Base-by-base conservation (phyloP, 2,888 invertebrate genomes). In the Pterostichus madidus region DNA sequence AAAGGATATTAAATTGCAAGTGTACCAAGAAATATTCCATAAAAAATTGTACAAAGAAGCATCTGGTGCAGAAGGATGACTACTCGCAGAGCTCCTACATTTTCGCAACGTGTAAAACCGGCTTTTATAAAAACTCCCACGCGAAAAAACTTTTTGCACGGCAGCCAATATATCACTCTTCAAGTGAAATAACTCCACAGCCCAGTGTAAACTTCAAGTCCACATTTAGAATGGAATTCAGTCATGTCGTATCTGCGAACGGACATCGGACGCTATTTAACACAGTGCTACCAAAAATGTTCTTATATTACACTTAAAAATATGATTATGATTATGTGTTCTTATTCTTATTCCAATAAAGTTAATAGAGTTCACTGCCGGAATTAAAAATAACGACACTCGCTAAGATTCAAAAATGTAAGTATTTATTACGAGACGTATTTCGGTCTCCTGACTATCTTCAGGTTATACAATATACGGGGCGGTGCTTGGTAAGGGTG, bases 151-250 rank as follows among this genome's bases (percentile, higher is more conserved):
- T 73, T 80, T 80, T 80, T 80, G 80, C 80, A 80, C 80, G 56
- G 71, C 71, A 71, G 80, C 80, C 73, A 80, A 80, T 80, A 80
- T 71, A 71, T 80, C 80, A 80, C 80, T 80, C 53, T 52, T 52
- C 80, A 71, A 71, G 71, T 71, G 68, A 71, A 80, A 80, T 71
- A 71, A 73, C 52, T 71, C 46, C 35, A n/a, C 24, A 15, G 73
- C 17, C 52, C 52, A 49, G 52, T 71, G 71, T 80, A 64, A 79
- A 46, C 80, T 71, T 80, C 35, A 80, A 80, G 71, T 56, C 44
- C 59, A 80, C 71, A 80, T 80, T 80, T 80, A 80, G 53, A 80
- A 80, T 80, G 73, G 80, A 71, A 80, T 80, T 68, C 68, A 59
- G 46, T 64, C 49, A 59, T 15, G 44, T 44, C 71, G 8, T 6